A percentile compares a stretch with the other conserved stretches of the same genome.
Evolutionary conservation across 2,113 vertebrate species (phyloP).

Genomic region (Dicerorhinus sumatrensis): DNA sequence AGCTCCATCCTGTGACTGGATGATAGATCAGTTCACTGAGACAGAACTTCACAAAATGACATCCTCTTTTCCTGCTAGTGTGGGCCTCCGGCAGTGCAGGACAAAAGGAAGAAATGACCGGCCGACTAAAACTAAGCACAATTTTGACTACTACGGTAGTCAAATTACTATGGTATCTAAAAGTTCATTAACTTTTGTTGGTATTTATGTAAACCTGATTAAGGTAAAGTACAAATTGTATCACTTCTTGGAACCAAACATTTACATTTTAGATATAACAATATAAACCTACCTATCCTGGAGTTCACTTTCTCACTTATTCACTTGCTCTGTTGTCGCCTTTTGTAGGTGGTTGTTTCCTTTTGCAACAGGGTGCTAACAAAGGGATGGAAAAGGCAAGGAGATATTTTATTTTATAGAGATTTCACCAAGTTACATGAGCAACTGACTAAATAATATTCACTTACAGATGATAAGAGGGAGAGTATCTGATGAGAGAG

Average conservation of each 20-base stretch:
- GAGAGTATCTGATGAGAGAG: not conserved
- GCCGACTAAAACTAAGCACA: not conserved
- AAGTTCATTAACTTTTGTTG: not conserved
- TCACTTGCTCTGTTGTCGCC: not conserved
- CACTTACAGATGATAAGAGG: not conserved
- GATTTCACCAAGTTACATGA: not conserved
- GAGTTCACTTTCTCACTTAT: not conserved
- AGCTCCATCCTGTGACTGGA: not conserved
- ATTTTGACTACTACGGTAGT: not conserved
- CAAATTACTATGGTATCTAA: not conserved
- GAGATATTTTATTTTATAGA: not conserved
- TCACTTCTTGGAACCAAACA: not conserved
- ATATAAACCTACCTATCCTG: not conserved
- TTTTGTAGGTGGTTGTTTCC: not conserved
- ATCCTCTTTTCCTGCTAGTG: not conserved
- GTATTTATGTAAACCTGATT: conserved; percentile 20
- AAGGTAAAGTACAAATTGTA: not conserved
- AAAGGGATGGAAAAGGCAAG: not conserved
- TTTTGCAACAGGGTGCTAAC: not conserved
- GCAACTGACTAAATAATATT: not conserved
- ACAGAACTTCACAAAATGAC: not conserved
- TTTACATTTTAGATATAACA: not conserved
- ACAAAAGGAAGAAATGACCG: not conserved
- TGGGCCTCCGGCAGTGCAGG: not conserved
- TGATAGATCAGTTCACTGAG: not conserved